A percentile compares a stretch with the other conserved stretches of the same genome.
Evolutionary conservation across 92 coral and sea anemone genomes (phyloP).

Genomic region (Phenganax stokvisi): DNA sequence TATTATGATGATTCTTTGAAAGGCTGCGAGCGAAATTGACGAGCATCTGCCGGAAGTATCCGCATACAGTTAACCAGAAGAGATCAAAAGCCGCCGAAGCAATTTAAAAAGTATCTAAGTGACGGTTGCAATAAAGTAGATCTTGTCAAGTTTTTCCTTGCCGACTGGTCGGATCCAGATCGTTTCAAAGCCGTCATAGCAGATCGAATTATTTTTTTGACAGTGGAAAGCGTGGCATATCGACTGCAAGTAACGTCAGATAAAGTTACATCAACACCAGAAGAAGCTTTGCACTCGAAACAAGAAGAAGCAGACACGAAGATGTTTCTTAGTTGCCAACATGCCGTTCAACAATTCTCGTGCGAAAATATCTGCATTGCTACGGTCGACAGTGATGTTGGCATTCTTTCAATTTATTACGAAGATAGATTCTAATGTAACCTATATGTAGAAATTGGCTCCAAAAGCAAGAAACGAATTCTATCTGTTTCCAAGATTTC

Average conservation of each 20-base stretch:
- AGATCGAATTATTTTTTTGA: constrained; percentile 2
- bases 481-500: no score
- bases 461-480: no score
- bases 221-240: constrained; percentile 8
- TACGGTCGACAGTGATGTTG: no score
- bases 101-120: not conserved
- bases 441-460: no score
- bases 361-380: not conserved
- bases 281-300: not conserved
- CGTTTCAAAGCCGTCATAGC: constrained; percentile 6
- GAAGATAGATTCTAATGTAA: no score
- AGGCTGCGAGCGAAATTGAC: not conserved
- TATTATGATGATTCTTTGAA: not conserved
- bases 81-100: constrained; percentile 19
- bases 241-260: not conserved
- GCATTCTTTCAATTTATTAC: no score
- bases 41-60: constrained; percentile 16
- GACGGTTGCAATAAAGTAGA: no score
- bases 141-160: no score
- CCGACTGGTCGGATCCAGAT: no score
- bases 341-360: not conserved
- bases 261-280: not conserved
- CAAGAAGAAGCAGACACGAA: not conserved
- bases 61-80: constrained; percentile 11
- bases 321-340: not conserved